These are phyloP conservation scores for Glossophaga mutica DNA, from an alignment of 2,797 vertebrate genomes.

Conservation along the genomic window DNA sequence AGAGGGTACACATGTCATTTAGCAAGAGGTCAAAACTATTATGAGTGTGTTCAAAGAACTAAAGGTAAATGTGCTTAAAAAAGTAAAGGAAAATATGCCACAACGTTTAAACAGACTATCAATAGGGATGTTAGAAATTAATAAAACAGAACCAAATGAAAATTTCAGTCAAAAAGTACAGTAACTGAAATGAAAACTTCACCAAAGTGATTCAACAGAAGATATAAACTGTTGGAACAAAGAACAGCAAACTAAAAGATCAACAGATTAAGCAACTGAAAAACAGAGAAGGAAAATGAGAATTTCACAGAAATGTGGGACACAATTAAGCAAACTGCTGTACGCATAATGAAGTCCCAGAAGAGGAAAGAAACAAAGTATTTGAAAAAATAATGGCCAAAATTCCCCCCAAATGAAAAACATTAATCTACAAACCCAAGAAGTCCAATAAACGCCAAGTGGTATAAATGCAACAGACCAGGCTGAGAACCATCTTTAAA, in stretches of 20 bases:
- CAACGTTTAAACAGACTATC: neutral
- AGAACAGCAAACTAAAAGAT: neutral
- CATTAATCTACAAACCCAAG: neutral
- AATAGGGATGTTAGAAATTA: neutral
- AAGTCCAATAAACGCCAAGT: neutral
- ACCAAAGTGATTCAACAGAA: neutral
- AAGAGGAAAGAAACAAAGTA: neutral
- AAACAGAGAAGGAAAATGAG: neutral
- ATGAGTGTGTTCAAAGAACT: slow-evolving; percentile 5
- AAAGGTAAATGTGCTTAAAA: neutral
- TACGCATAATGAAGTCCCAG: neutral
- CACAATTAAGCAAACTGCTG: neutral
- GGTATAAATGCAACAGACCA: neutral
- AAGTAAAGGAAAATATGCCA: neutral
- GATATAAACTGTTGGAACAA: neutral
- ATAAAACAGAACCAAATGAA: neutral
- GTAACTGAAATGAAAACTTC: neutral
- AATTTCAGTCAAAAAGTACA: neutral
- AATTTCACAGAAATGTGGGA: neutral
- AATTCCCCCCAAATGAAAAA: neutral
- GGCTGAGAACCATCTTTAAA: neutral
- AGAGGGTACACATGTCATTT: neutral
- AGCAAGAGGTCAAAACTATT: neutral
- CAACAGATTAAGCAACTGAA: neutral
- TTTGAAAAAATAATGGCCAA: neutral